Percentiles rank a stretch among this genome's conserved stretches.
Evolutionary conservation across 2,797 vertebrate genomes (phyloP).

Genomic region (Gila robusta): DNA sequence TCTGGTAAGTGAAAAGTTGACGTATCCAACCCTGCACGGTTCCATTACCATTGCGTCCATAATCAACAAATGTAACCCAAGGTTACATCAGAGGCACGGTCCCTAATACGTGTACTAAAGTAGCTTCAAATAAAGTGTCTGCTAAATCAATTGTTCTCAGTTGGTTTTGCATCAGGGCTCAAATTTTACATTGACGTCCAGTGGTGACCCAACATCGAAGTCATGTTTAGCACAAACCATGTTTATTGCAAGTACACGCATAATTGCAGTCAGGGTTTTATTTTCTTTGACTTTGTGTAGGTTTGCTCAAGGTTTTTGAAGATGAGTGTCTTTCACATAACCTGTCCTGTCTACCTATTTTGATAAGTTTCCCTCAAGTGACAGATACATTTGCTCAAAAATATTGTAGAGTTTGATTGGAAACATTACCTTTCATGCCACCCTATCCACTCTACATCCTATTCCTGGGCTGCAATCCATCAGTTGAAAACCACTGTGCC

Average conservation of each 20-base stretch:
- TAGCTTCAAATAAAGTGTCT: neutral
- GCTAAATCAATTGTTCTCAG: neutral
- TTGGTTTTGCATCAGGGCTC: neutral
- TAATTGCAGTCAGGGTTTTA: neutral
- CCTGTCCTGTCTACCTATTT: neutral
- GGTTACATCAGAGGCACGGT: too few relatives aligned
- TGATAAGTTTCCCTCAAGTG: neutral
- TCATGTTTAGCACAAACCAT: neutral
- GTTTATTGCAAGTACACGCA: neutral
- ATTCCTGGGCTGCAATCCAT: neutral
- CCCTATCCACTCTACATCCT: neutral
- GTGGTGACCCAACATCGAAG: neutral
- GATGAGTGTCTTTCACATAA: neutral
- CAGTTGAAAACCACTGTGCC: neutral
- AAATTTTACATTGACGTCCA: neutral
- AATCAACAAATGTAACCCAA: neutral
- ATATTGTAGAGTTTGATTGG: neutral
- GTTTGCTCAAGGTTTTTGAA: neutral
- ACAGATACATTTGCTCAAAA: neutral
- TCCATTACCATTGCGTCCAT: neutral
- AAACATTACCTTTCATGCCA: neutral
- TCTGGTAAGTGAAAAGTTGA: neutral
- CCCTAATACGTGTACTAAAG: neutral
- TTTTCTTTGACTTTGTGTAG: neutral
- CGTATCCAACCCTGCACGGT: neutral